These are phyloP conservation scores for Blennius ocellaris DNA, from an alignment of 2,113 vertebrate genomes.

Conservation along the genomic window DNA sequence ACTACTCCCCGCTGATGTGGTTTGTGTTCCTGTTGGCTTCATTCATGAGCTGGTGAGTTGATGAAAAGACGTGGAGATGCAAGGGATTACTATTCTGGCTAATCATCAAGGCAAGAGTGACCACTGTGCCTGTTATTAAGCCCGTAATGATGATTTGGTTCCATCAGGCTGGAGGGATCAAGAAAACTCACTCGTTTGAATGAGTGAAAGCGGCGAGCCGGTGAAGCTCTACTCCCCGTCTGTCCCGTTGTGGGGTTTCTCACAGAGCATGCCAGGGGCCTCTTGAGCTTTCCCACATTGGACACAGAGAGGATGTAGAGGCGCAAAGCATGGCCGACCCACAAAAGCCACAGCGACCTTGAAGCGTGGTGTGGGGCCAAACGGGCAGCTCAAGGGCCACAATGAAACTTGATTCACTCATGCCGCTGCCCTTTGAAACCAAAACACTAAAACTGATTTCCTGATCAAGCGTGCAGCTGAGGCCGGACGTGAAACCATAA, in stretches of 20 bases:
- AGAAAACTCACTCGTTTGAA: constrained; percentile 51
- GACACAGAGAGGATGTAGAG: constrained; percentile 75
- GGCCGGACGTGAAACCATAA: neutral
- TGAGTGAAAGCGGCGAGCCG: constrained; percentile 59
- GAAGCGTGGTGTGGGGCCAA: constrained; percentile 59
- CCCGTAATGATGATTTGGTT: constrained; percentile 62
- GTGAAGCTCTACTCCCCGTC: constrained; percentile 48
- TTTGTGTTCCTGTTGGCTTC: constrained; percentile 70
- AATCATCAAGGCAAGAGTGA: constrained; percentile 59
- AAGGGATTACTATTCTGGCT: constrained; percentile 58
- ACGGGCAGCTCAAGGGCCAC: constrained; percentile 45
- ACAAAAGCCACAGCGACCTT: constrained; percentile 76
- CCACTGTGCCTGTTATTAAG: constrained; percentile 64
- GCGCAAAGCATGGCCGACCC: constrained; percentile 71
- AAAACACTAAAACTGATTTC: constrained; percentile 13
- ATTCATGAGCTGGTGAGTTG: constrained; percentile 70
- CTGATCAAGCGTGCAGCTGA: constrained; percentile 5
- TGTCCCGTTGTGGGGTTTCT: constrained; percentile 74
- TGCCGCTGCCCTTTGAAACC: constrained; percentile 40
- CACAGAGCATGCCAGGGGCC: constrained; percentile 72
- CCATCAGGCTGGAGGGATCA: constrained; percentile 46
- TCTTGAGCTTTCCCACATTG: constrained; percentile 74
- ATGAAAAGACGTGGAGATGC: constrained; percentile 66
- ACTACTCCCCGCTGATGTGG: constrained; percentile 69
- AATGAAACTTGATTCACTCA: constrained; percentile 36